Base-by-base conservation (phyloP, 2,888 invertebrate genomes). In the Phanerotoma sp. region DNA sequence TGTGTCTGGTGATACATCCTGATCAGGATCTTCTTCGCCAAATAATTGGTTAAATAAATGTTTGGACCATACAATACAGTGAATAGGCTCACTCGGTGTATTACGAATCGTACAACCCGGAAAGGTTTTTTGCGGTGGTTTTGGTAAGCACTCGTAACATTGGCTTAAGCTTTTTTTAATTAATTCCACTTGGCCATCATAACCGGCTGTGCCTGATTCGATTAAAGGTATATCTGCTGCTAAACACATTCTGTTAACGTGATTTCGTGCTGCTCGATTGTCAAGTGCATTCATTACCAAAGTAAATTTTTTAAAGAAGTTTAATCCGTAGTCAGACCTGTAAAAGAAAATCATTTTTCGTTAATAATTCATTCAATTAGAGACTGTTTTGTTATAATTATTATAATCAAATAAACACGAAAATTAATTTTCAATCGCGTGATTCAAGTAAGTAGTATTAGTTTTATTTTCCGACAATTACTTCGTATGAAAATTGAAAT, bases 11-110 rank as follows among this genome's bases (percentile, higher is more conserved):
- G 97, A 96, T 3, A 99, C 97, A 76, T 98, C 98, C 72, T 98
- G 89, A 79, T 98, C 97, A 0, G 95, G 92, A 77, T 96, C 96
- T 58, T 89, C 88, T 79, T 97, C 96, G 0, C 99, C 99, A 81
- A 97, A 99, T 13, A 99, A 81, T 79, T 99, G 98, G 79, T 97
- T 97, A 79, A 98, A 99, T 9, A 99, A 84, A 82, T 97, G 96
- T 78, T 99, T 99, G 0, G 96, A 93, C 99, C 99, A 99, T 16
- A 99, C 97, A 64, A 99, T 96, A 77, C 99, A 99, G 79, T 99
- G 99, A 65, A 99, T 96, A 0, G 95, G 95, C 77, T 99, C 98
- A 0, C 96, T 97, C 0, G 99, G 99, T 0, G 99, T 99, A 75
- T 99, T 99, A 37, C 99, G 84, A 65, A 99, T 99, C 2, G 99